These are phyloP conservation scores for Hippopotamyrus pictus DNA, from an alignment of 2,797 vertebrate species.

Conservation along the genomic window DNA sequence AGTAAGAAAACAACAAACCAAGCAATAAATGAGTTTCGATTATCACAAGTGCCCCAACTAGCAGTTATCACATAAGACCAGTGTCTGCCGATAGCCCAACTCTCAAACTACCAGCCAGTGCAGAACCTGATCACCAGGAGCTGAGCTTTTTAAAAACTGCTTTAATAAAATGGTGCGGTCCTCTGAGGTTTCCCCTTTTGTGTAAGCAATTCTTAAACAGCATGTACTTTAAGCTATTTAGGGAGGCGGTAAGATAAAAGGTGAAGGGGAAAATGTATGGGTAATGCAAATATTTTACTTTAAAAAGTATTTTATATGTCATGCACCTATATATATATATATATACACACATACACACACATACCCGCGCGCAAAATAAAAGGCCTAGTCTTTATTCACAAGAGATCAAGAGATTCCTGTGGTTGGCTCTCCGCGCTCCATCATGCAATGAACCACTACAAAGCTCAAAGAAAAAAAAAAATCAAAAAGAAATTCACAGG, in stretches of 20 bases:
- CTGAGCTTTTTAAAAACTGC: not conserved
- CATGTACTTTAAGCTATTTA: not conserved
- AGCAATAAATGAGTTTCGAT: not conserved
- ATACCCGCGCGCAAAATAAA: not conserved
- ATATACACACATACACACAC: not conserved
- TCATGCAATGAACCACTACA: not conserved
- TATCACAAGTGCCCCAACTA: not conserved
- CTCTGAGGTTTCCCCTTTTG: not conserved
- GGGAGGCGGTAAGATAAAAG: not conserved
- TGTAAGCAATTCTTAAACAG: not conserved
- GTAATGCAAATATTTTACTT: slow-evolving; percentile 2
- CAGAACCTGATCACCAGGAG: not conserved
- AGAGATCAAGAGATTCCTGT: not conserved
- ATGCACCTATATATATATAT: not conserved
- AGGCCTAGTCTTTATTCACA: not conserved
- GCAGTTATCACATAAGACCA: not conserved
- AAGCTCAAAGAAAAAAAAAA: not conserved
- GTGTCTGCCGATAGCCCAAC: not conserved
- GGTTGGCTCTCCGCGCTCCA: not conserved
- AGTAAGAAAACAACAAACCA: not conserved
- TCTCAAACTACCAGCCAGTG: not conserved
- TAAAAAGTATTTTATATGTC: not conserved
- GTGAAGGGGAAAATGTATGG: not conserved
- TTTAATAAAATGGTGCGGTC: not conserved
- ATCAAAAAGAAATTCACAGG: not conserved